Evolutionary conservation across 2,797 vertebrate species (phyloP), one percentile per base, ranked within the genome.

Genomic region (Liasis olivaceus): DNA sequence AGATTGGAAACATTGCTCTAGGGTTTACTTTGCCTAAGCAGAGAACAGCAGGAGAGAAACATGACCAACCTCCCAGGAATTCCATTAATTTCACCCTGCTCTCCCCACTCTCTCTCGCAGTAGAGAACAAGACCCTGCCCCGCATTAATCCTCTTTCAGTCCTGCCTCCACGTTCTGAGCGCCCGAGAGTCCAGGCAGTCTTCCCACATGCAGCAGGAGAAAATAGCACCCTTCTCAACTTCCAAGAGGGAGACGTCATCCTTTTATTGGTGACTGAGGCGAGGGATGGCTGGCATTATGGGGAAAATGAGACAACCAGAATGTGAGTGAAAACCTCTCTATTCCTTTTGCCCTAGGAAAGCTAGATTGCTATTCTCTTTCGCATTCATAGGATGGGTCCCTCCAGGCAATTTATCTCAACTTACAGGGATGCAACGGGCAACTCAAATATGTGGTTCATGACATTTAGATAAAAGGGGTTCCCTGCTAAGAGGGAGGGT

Each of bases 221-320:
- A 97, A 99, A 99, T 98, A 97, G 97, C 97, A 99, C 99, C 5
- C 97, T 99, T 95, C 98, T 99, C 88, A 99, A 98, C 98, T 99
- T 99, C 96, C 97, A 96, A 0, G 98, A 99, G 91, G 98, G 98
- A 1, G 99, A 99, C 90, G 94, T 98, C 87, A 98, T 99, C 89
- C 98, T 98, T 12, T 97, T 99, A 96, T 97, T 99, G 96, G 99
- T 99, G 59, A 98, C 99, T 0, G 99, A 99, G 97, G 98, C 99
- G 17, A 97, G 98, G 0, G 99, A 99, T 0, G 99, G 99, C 54
- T 99, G 99, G 99, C 99, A 99, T 97, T 99, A 99, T 0, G 99
- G 99, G 2, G 99, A 99, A 97, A 99, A 98, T 0, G 99, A 99
- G 97, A 98, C 98, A 96, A 99, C 98, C 0, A 97, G 98, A 95